phyloP scores from a whole-genome alignment of 2,888 invertebrate genomes.

The Siphlonurus alternatus region DNA sequence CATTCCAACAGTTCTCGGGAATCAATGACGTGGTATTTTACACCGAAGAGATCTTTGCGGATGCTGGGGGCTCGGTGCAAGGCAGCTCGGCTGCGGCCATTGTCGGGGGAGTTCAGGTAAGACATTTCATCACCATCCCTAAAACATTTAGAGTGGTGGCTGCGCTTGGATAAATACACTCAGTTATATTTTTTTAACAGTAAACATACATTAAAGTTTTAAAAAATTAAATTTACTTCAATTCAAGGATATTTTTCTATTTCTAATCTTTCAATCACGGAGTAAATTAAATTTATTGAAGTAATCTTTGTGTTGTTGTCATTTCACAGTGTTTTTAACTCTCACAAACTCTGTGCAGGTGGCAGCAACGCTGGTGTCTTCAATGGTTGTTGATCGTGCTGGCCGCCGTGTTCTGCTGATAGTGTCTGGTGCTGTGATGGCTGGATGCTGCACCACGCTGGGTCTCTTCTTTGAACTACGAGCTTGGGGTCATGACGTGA shows the following conservation, averaged over 20 bases:
- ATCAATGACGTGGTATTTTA: slow-evolving; percentile 2
- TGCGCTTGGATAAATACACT: too few relatives aligned
- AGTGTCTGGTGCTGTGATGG: slow-evolving; percentile 24
- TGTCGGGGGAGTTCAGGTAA: background rate
- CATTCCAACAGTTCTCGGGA: background rate
- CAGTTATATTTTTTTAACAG: too few relatives aligned
- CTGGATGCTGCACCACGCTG: slow-evolving; percentile 22
- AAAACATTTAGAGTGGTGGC: too few relatives aligned
- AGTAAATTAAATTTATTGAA: too few relatives aligned
- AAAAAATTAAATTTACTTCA: too few relatives aligned
- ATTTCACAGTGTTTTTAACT: too few relatives aligned
- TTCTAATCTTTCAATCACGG: too few relatives aligned
- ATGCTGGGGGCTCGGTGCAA: background rate
- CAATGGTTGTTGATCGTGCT: background rate
- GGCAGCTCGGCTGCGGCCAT: background rate
- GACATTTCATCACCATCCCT: too few relatives aligned
- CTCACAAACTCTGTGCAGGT: too few relatives aligned
- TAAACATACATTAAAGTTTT: too few relatives aligned
- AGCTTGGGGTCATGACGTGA: slow-evolving; percentile 18
- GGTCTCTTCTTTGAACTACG: slow-evolving; percentile 24
- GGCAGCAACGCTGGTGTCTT: background rate
- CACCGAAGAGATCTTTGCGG: background rate
- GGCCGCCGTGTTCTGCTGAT: slow-evolving; percentile 28
- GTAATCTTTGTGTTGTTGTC: too few relatives aligned
- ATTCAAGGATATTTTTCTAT: too few relatives aligned